Base-by-base conservation (phyloP, 2,113 vertebrate species). In the Corythornis vintsioides region DNA sequence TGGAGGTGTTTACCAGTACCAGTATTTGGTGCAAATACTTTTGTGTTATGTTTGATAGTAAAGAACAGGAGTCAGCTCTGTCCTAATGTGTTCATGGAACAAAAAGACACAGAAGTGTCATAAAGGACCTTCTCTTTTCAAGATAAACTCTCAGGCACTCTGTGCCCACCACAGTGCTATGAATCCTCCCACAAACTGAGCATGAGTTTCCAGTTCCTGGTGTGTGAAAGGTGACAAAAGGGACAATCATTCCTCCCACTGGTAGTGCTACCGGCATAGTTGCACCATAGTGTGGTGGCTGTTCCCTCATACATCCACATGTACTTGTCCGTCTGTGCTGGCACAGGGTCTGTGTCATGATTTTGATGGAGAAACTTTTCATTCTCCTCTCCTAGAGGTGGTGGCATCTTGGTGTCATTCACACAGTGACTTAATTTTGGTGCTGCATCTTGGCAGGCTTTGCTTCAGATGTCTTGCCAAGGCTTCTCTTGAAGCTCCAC, bases 221-320 rank as follows among this genome's bases (percentile, higher is more conserved):
- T 19, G 13, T 2, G 5, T 60, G 78, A 65, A 53, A 66, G 33
- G 13, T 50, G 42, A 33, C 42, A 31, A 53, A 53, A 22, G 29
- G 22, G 16, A 43, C 33, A 45, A 38, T 71, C n/a, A 15, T 72
- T 17, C 20, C 15, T 56, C 22, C n/a, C 16, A 5, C 0, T 1
- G 4, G 52, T 26, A 88, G 15, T 45, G 18, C 15, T 66, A 21
- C 35, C 64, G 55, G n/a, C 20, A n/a, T 9, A 76, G 45, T 69
- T 66, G 45, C 10, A 40, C 35, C 1, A 5, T n/a, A 28, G 22
- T 50, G 67, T 3, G 2, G 25, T 88, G 63, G 25, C 25, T 76
- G 12, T 21, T 26, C 42, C 13, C 28, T 66, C 8, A 13, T 74
- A 38, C 24, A 63, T 0, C 0, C 5, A 38, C 33, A 26, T 0